Percentiles rank a stretch among this genome's conserved stretches.
Evolutionary conservation across 2,797 vertebrate species (phyloP).

Genomic region (Pelobates cultripes): DNA sequence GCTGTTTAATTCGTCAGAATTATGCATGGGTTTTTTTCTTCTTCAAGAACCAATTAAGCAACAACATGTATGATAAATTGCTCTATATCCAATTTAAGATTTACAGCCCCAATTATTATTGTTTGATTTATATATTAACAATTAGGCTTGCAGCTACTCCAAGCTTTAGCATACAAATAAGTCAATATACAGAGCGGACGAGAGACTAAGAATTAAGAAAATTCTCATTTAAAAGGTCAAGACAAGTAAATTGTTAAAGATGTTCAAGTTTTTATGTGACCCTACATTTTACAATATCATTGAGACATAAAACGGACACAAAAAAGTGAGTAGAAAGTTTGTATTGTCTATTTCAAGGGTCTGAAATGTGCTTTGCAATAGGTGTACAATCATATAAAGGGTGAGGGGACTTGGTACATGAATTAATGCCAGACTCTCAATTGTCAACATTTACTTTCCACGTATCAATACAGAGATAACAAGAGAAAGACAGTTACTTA

Average conservation of each 20-base stretch:
- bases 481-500: too few relatives aligned
- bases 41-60: slow-evolving; percentile 54
- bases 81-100: slow-evolving; percentile 37
- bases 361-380: too few relatives aligned
- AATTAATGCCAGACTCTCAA: too few relatives aligned
- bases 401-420: too few relatives aligned
- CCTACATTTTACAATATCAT: neutral
- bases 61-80: slow-evolving; percentile 46
- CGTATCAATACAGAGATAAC: too few relatives aligned
- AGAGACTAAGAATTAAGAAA: neutral
- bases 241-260: neutral
- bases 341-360: too few relatives aligned
- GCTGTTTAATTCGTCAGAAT: slow-evolving; percentile 44
- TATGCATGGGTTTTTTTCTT: slow-evolving; percentile 47
- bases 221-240: neutral
- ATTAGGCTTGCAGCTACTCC: slow-evolving; percentile 38
- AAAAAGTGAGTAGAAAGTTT: too few relatives aligned
- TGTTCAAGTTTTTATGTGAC: neutral
- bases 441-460: too few relatives aligned
- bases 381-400: too few relatives aligned
- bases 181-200: slow-evolving; percentile 22
- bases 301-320: too few relatives aligned
- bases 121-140: slow-evolving; percentile 54
- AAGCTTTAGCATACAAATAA: slow-evolving; percentile 43
- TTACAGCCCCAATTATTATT: slow-evolving; percentile 54